phyloP scores from a whole-genome alignment of 2,797 vertebrate species.

The Artibeus lituratus region DNA sequence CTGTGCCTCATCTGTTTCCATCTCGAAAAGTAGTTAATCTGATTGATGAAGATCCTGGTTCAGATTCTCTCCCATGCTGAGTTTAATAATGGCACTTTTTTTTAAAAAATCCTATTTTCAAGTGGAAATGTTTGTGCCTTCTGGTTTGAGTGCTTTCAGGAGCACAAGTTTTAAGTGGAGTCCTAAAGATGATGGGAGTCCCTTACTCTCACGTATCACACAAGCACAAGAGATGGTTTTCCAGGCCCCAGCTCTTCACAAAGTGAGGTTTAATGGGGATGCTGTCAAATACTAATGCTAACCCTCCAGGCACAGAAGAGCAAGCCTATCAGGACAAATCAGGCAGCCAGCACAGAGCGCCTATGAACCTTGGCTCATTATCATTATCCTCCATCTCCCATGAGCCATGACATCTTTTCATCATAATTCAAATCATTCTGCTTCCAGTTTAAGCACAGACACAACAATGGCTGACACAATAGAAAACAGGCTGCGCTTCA shows the following conservation, averaged over 20 bases:
- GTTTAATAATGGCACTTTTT: constrained; percentile 83
- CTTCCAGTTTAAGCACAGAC: constrained; percentile 54
- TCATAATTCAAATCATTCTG: constrained; percentile 57
- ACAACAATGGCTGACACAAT: background rate
- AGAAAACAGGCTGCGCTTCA: background rate
- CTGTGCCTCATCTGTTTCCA: constrained; percentile 89
- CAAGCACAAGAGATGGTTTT: background rate
- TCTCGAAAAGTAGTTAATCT: constrained; percentile 90
- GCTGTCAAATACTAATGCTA: constrained; percentile 59
- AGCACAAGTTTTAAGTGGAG: background rate
- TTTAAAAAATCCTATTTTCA: constrained; percentile 50
- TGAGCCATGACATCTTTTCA: constrained; percentile 31
- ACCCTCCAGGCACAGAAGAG: constrained; percentile 73
- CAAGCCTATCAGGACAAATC: constrained; percentile 60
- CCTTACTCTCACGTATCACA: background rate
- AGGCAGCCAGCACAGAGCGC: constrained; percentile 46
- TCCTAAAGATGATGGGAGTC: background rate
- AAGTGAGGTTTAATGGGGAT: constrained; percentile 41
- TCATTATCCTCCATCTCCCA: constrained; percentile 54
- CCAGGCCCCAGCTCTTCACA: constrained; percentile 15
- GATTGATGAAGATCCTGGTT: constrained; percentile 93
- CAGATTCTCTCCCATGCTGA: constrained; percentile 89
- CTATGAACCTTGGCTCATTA: constrained; percentile 59
- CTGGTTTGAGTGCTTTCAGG: constrained; percentile 49
- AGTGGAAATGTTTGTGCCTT: constrained; percentile 52